phyloP scores from a whole-genome alignment of 2,888 invertebrate genomes.

The Drosophila percnosoma region DNA sequence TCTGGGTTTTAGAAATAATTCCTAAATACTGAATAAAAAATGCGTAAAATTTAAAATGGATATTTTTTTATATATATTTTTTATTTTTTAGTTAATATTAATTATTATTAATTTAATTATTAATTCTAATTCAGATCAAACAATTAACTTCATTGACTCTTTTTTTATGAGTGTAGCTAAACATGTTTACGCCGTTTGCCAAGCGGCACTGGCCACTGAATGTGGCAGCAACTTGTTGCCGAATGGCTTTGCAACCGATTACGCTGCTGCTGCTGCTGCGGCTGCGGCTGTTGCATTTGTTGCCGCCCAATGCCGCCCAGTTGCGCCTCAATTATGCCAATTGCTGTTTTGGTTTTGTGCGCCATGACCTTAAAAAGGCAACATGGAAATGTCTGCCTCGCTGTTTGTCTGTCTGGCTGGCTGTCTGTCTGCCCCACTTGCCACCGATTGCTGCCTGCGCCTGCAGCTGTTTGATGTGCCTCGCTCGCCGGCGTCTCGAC shows the following conservation, averaged over 20 bases:
- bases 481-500: constrained; percentile 51
- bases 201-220: constrained; percentile 27
- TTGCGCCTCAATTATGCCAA: constrained; percentile 76
- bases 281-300: constrained; percentile 22
- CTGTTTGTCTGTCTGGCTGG: constrained; percentile 26
- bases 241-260: constrained; percentile 45
- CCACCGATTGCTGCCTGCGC: constrained; percentile 24
- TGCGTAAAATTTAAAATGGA: rapidly evolving
- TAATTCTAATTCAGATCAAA: too few relatives aligned
- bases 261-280: constrained; percentile 22
- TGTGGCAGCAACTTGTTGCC: constrained; percentile 71
- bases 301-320: constrained; percentile 50
- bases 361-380: constrained; percentile 81
- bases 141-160: too few relatives aligned
- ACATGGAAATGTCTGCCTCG: constrained; percentile 71
- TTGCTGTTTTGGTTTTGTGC: constrained; percentile 63
- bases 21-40: neutral
- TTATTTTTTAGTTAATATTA: neutral
- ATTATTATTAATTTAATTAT: too few relatives aligned
- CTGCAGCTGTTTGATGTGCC: constrained; percentile 71
- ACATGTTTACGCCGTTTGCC: neutral
- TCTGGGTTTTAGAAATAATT: neutral
- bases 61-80: neutral
- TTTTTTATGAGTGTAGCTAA: neutral
- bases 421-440: constrained; percentile 49